Conservation (phyloP, 2,888 invertebrate genomes). For the Acheta domesticus region DNA sequence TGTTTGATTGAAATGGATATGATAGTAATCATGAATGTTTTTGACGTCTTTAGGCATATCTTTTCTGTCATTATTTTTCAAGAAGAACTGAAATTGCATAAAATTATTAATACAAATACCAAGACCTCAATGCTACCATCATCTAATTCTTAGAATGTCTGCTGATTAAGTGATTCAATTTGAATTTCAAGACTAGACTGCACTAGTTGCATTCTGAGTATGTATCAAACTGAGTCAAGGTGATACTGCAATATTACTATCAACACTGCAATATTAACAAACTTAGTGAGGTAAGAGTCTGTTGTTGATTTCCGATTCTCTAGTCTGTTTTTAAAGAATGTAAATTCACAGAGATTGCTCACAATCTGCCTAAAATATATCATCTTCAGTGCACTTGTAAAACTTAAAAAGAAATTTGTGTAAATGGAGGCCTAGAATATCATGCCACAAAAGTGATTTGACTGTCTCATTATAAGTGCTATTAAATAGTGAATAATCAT, state of each 20-base stretch:
- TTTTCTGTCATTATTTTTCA: background rate
- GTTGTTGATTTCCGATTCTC: background rate
- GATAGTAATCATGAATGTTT: background rate
- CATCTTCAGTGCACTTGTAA: background rate
- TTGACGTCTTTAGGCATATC: background rate
- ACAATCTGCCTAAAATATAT: background rate
- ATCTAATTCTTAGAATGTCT: no score
- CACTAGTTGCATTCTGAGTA: no score
- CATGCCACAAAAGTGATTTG: background rate
- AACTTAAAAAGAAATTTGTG: background rate
- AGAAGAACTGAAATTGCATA: background rate
- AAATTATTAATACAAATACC: background rate
- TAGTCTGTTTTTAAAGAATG: background rate
- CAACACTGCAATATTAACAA: background rate
- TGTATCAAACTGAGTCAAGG: background rate
- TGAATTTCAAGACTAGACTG: no score
- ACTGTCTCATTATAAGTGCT: background rate
- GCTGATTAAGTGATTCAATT: no score
- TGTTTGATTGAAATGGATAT: background rate
- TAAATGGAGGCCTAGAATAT: background rate
- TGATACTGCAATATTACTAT: background rate
- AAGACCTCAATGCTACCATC: no score
- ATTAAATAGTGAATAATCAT: no score
- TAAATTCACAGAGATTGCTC: background rate
- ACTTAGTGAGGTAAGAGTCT: background rate